Percentiles rank a stretch among this genome's conserved stretches.
phyloP scores from a whole-genome alignment of 35 echinoderm and acorn worm species.

The Nesometra sesokonis region DNA sequence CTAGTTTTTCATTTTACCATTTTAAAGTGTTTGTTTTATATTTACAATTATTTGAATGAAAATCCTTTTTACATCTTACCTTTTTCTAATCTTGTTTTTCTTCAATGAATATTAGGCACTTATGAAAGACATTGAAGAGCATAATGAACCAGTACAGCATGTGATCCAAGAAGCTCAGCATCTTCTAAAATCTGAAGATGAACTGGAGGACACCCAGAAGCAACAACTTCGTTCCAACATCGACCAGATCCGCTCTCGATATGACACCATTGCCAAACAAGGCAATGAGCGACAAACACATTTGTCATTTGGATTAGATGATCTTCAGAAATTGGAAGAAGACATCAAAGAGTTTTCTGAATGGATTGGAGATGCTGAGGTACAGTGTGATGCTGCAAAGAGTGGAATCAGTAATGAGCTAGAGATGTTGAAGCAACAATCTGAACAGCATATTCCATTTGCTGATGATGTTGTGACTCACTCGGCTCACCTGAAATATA shows the following conservation, averaged over 20 bases:
- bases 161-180: constrained; percentile 69
- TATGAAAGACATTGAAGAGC: constrained; percentile 66
- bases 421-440: constrained; percentile 33
- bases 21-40: too few relatives aligned
- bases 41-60: too few relatives aligned
- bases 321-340: constrained; percentile 62
- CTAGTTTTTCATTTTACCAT: too few relatives aligned
- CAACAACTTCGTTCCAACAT: constrained; percentile 39
- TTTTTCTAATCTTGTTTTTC: background rate
- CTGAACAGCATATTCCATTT: constrained; percentile 57
- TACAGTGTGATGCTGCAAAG: constrained; percentile 43
- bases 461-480: constrained; percentile 89
- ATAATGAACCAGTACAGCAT: constrained; percentile 81
- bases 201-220: constrained; percentile 44
- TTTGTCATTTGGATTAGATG: constrained; percentile 38
- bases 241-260: constrained; percentile 53
- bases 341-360: constrained; percentile 62
- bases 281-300: constrained; percentile 48
- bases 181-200: constrained; percentile 44
- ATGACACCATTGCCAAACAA: constrained; percentile 59
- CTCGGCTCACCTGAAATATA: constrained; percentile 78
- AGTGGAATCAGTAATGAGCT: constrained; percentile 47
- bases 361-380: constrained; percentile 66
- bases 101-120: constrained; percentile 42
- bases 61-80: background rate